Percentiles rank a stretch among this genome's conserved stretches.
phyloP scores from a whole-genome alignment of 2,888 invertebrate species.

The Atethmia centrago region DNA sequence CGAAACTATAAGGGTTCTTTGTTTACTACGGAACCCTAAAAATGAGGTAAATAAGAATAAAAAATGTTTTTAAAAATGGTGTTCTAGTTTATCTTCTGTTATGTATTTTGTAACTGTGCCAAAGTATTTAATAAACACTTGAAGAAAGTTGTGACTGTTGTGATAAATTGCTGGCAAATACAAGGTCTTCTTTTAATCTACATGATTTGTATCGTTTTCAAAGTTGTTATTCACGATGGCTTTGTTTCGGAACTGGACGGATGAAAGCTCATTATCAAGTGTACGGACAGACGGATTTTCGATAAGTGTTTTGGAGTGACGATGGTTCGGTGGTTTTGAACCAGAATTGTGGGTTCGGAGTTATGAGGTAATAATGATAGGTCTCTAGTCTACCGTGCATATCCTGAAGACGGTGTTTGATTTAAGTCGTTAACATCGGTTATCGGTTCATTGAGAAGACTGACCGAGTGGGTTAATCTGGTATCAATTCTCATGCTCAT shows the following conservation, averaged over 20 bases:
- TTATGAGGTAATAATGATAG: too few species aligned
- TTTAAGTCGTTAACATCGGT: neutral
- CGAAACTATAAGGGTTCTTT: too few species aligned
- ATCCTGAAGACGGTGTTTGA: too few species aligned
- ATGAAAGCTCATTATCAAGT: constrained; percentile 31
- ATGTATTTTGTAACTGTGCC: constrained; percentile 45
- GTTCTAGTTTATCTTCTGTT: constrained; percentile 12
- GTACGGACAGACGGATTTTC: neutral
- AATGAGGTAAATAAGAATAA: constrained; percentile 15
- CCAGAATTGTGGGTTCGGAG: neutral
- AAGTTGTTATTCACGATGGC: constrained; percentile 20
- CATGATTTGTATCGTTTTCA: constrained; percentile 41
- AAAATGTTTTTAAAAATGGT: constrained; percentile 3
- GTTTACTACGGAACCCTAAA: too few species aligned
- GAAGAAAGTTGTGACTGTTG: constrained; percentile 28
- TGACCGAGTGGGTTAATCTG: too few species aligned
- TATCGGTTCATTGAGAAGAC: neutral
- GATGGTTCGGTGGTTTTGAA: neutral
- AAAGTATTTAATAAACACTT: constrained; percentile 52
- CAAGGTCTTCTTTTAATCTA: constrained; percentile 39
- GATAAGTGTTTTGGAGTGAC: neutral
- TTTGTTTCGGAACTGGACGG: constrained; percentile 14
- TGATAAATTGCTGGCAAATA: constrained; percentile 45
- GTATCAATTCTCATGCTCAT: too few species aligned
- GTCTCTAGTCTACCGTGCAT: neutral